Percentiles rank a stretch among this genome's conserved stretches.
Conservation (phyloP, 2,888 invertebrate species). For the Mantis religiosa region DNA sequence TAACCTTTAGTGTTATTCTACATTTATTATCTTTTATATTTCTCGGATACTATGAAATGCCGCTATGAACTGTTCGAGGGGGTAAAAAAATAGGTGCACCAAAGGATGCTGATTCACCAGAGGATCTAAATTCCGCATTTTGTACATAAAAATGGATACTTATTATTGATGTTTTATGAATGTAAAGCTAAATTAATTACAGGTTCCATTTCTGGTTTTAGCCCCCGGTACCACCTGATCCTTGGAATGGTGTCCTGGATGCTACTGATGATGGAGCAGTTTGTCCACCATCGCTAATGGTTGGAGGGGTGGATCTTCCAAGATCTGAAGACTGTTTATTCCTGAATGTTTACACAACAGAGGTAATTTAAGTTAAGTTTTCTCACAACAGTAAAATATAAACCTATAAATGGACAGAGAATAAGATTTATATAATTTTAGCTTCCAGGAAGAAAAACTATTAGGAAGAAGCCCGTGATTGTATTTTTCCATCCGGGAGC, state of each 20-base stretch:
- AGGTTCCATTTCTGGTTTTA: constrained; percentile 32
- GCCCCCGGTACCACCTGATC: constrained; percentile 50
- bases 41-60: too few species aligned
- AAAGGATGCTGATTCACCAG: too few species aligned
- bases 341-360: neutral
- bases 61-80: too few species aligned
- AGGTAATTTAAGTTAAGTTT: neutral
- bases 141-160: too few species aligned
- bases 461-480: neutral
- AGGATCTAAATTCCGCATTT: too few species aligned
- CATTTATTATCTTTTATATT: too few species aligned
- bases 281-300: constrained; percentile 46
- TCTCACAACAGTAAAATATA: neutral
- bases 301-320: neutral
- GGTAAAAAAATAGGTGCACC: too few species aligned
- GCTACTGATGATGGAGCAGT: constrained; percentile 56
- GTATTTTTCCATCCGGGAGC: neutral
- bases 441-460: neutral
- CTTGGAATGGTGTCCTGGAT: constrained; percentile 52
- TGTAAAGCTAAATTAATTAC: too few species aligned
- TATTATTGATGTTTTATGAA: too few species aligned
- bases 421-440: neutral
- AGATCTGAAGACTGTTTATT: neutral
- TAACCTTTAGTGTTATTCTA: too few species aligned
- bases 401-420: neutral